These are phyloP conservation scores for Stictocephala bisonia DNA, from an alignment of 2,888 invertebrate genomes.

Conservation along the genomic window DNA sequence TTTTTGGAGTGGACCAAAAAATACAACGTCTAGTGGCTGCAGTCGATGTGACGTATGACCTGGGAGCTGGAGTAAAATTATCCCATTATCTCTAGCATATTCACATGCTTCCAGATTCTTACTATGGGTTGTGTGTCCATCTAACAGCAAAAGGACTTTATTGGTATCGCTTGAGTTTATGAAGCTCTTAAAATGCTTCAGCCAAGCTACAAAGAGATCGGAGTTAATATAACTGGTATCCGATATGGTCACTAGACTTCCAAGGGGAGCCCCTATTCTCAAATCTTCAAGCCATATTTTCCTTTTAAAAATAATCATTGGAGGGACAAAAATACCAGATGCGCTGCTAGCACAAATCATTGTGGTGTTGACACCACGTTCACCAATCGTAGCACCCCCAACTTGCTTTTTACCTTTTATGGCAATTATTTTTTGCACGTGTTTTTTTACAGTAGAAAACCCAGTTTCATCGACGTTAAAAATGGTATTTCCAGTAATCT, in stretches of 20 bases:
- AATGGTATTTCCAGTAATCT: not conserved
- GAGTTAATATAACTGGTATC: constrained; percentile 61
- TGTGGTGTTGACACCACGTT: constrained; percentile 2
- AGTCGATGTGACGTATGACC: constrained; percentile 6
- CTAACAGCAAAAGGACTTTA: constrained; percentile 61
- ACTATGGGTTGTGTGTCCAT: constrained; percentile 59
- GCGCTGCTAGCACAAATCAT: constrained; percentile 64
- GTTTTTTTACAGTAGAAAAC: not conserved
- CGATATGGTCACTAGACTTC: constrained; percentile 53
- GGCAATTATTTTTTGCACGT: not conserved
- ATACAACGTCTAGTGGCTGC: not conserved
- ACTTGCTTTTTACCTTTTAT: constrained; percentile 5
- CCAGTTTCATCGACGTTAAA: constrained; percentile 23
- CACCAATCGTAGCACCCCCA: constrained; percentile 1
- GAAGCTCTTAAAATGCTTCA: constrained; percentile 59
- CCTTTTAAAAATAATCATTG: constrained; percentile 66
- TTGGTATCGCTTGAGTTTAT: constrained; percentile 60
- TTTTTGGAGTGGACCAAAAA: not conserved
- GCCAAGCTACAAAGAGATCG: constrained; percentile 50
- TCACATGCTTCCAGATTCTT: not conserved
- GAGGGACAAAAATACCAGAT: constrained; percentile 63
- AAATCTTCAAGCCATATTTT: constrained; percentile 63
- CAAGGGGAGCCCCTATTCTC: constrained; percentile 53
- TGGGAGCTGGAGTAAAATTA: not conserved
- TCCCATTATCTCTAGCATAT: not conserved